phyloP scores from a whole-genome alignment of 35 echinoderm and acorn worm species.

The Apostichopus californicus region DNA sequence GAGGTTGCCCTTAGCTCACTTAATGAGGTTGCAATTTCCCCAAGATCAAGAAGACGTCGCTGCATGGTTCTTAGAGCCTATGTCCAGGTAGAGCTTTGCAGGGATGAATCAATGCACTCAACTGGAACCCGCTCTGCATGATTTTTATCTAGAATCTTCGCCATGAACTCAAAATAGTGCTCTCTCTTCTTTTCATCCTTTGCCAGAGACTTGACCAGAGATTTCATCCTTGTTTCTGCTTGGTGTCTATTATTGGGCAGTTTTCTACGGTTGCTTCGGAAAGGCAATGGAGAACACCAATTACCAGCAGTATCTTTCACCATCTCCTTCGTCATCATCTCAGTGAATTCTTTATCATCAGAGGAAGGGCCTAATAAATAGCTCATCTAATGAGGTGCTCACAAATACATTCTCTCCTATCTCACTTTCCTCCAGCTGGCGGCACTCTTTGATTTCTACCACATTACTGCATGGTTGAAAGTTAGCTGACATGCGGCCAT shows the following conservation, averaged over 20 bases:
- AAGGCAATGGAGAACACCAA: constrained; percentile 55
- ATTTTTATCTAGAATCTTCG: constrained; percentile 19
- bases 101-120: constrained; percentile 57
- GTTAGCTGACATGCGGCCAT: constrained; percentile 33
- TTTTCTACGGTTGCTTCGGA: constrained; percentile 24
- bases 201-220: constrained; percentile 16
- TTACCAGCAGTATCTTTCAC: constrained; percentile 49
- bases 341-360: constrained; percentile 54
- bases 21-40: no score
- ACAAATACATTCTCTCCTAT: constrained; percentile 48
- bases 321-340: constrained; percentile 50
- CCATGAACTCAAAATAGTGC: constrained; percentile 26
- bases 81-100: no score
- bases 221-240: constrained; percentile 19
- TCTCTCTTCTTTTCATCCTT: constrained; percentile 14
- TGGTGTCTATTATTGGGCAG: constrained; percentile 58
- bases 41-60: no score
- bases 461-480: constrained; percentile 35
- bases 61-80: no score
- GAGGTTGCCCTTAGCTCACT: no score
- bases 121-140: constrained; percentile 39
- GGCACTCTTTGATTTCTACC: constrained; percentile 18
- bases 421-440: background rate
- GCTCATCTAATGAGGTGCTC: constrained; percentile 29
- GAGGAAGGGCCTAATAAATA: constrained; percentile 36